Percentiles rank a stretch among this genome's conserved stretches.
phyloP scores from a whole-genome alignment of 2,888 invertebrate species.

The Drosophila greeni region DNA sequence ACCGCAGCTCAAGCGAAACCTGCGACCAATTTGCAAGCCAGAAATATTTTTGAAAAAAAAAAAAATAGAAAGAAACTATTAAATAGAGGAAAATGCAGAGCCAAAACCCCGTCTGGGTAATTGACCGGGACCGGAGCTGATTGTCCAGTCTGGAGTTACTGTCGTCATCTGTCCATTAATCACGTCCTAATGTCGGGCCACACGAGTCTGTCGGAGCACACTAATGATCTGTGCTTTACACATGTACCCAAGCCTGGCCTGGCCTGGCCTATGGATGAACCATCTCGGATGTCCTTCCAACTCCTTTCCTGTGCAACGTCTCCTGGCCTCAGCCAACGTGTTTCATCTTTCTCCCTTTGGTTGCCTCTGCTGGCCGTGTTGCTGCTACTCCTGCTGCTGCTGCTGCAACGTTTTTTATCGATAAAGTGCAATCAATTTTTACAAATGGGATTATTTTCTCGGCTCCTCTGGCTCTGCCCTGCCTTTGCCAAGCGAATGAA shows the following conservation, averaged over 20 bases:
- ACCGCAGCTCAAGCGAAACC: conserved; percentile 66
- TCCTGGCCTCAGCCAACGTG: conserved; percentile 46
- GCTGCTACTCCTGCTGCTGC: conserved; percentile 11
- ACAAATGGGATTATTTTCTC: conserved; percentile 73
- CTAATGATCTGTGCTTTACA: conserved; percentile 71
- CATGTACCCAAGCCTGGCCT: conserved; percentile 53
- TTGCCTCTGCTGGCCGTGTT: neutral
- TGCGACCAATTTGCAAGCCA: conserved; percentile 62
- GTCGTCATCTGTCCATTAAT: conserved; percentile 52
- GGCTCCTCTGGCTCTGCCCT: conserved; percentile 13
- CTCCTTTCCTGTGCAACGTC: conserved; percentile 36
- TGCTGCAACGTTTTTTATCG: conserved; percentile 61
- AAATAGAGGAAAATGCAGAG: conserved; percentile 18
- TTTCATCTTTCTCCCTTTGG: conserved; percentile 55
- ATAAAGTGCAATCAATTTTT: conserved; percentile 74
- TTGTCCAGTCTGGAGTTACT: conserved; percentile 38
- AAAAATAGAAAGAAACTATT: conserved; percentile 37
- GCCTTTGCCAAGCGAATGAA: conserved; percentile 12
- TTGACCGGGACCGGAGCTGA: conserved; percentile 45
- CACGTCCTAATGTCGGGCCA: conserved; percentile 48
- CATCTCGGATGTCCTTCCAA: conserved; percentile 10
- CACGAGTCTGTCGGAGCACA: conserved; percentile 54
- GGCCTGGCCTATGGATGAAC: conserved; percentile 33
- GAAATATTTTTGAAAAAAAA: conserved; percentile 16
- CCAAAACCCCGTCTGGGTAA: conserved; percentile 34